Conservation (phyloP, 2,113 vertebrate species). For the Amazona vittata region DNA sequence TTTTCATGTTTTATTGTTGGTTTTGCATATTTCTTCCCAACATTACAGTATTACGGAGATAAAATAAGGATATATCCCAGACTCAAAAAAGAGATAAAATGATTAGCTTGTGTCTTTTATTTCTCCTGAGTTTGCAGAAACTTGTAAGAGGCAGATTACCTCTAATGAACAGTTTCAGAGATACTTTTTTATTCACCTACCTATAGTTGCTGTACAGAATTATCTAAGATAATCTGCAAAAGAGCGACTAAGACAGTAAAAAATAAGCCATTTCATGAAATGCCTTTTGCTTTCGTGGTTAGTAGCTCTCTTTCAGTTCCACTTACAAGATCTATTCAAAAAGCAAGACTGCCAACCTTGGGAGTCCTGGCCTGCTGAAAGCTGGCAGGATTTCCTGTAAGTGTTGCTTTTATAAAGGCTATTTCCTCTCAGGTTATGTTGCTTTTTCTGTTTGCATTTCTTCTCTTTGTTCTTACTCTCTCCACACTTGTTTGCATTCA, state of each 20-base stretch:
- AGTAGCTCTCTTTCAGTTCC: neutral
- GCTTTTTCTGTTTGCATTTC: neutral
- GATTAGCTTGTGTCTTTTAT: neutral
- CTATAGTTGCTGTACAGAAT: neutral
- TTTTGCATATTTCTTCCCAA: neutral
- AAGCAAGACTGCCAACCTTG: neutral
- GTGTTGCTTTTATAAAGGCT: neutral
- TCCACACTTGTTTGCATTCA: neutral
- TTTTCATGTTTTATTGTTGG: neutral
- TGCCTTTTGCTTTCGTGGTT: neutral
- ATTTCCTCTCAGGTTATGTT: neutral
- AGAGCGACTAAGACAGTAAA: neutral
- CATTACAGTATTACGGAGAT: neutral
- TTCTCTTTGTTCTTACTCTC: neutral
- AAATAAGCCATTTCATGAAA: neutral
- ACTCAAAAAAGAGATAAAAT: neutral
- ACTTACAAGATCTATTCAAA: neutral
- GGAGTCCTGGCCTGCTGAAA: neutral
- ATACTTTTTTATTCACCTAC: neutral
- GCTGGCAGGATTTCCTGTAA: conserved; percentile 22
- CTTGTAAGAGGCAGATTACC: neutral
- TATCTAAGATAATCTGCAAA: neutral
- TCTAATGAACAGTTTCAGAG: neutral
- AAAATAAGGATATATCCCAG: neutral
- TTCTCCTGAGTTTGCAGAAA: neutral